Conservation (phyloP, 1,140 invertebrate species). For the Penaeus chinensis region DNA sequence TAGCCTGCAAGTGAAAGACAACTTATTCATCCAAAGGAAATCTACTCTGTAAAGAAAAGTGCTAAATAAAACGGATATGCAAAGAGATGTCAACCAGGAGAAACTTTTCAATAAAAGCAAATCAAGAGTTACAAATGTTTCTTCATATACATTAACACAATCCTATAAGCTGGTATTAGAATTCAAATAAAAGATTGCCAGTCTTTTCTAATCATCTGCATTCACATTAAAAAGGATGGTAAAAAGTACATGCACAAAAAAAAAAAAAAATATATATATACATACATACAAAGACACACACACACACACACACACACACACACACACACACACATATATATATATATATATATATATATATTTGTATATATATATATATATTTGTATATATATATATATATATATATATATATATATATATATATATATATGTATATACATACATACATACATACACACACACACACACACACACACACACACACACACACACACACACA, state of each 20-base stretch:
- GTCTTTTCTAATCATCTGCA: background rate
- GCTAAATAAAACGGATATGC: background rate
- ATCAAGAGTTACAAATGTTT: too few relatives aligned
- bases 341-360: background rate
- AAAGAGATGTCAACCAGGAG: background rate
- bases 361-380: background rate
- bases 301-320: background rate
- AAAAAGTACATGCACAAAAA: background rate
- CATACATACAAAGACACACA: background rate
- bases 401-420: background rate
- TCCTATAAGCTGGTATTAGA: background rate
- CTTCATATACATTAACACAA: background rate
- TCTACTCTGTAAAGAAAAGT: background rate
- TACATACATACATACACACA: background rate
- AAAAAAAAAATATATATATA: background rate
- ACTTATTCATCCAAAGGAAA: background rate
- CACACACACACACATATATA: background rate
- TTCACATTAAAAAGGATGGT: background rate
- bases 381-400: background rate
- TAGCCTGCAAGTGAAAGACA: conserved; percentile 74
- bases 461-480: background rate
- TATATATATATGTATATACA: background rate
- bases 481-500: background rate
- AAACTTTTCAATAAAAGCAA: too few relatives aligned
- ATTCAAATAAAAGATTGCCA: background rate